Base-by-base conservation (phyloP, 2,797 vertebrate species). In the Arrhamphus sclerolepis region DNA sequence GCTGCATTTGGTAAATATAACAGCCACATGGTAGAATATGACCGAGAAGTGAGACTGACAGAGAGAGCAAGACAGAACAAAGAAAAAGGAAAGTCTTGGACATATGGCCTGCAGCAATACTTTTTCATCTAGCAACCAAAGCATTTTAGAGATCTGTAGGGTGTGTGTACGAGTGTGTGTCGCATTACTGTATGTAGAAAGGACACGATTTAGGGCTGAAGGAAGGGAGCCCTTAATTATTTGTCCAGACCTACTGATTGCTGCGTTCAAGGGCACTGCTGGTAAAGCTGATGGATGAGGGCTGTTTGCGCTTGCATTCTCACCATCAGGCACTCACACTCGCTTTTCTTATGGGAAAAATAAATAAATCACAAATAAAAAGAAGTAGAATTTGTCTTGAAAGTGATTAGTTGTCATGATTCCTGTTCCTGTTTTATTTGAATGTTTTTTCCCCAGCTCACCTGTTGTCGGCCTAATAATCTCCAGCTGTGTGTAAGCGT, bases 231-330 rank as follows among this genome's bases (percentile, higher is more conserved):
- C 63, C 66, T 87, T 83, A 89, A 88, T 85, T 87, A 90, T 90
- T 84, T 87, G 70, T 84, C 72, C 71, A 82, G 62, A 73, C 62
- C 54, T 75, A 62, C 80, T 87, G 82, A 87, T 85, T 87, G 77
- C 75, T 74, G 70, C 58, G 47, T 89, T 91, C 84, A 91, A 91
- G 89, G 87, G 64, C 81, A 85, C 48, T 78, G 69, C 80, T 82
- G 82, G 74, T 81, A 86, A 87, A 85, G 56, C 77, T 90, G 90
- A 92, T 89, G 74, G 85, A 93, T 90, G 75, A 46, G 24, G 54
- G 28, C 61, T 65, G 57, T 80, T 81, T 76, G 57, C 38, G 60
- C 63, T 52, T 31, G 42, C 6, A 49, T 21, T 52, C 24, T 34
- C 44, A 26, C 17, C 19, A 77, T 67, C 53, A 75, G 70, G 66